Conservation (phyloP, 2,797 vertebrate genomes). For the Argya squamiceps region DNA sequence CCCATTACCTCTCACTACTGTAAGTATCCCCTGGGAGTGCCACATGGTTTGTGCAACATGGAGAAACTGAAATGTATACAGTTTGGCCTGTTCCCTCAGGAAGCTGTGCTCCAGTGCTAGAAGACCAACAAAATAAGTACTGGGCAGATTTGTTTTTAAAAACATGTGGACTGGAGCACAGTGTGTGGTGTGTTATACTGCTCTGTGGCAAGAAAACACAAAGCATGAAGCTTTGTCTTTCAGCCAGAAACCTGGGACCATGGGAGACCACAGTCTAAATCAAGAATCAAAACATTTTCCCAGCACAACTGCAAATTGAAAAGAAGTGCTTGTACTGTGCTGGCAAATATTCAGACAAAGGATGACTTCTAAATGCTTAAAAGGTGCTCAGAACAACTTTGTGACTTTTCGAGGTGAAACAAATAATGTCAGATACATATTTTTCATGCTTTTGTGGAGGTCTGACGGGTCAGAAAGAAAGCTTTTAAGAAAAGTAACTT, state of each 20-base stretch:
- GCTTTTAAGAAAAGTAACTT: not conserved
- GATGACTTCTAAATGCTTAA: conserved; percentile 39
- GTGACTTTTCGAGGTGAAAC: conserved; percentile 10
- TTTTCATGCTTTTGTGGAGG: not conserved
- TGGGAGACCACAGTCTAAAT: conserved; percentile 48
- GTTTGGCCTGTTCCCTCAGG: not conserved
- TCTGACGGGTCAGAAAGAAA: not conserved
- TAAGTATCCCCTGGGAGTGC: conserved; percentile 23
- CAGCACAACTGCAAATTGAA: conserved; percentile 57
- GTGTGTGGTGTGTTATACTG: conserved; percentile 35
- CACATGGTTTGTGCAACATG: conserved; percentile 30
- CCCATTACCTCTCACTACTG: not conserved
- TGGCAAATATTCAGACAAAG: not conserved
- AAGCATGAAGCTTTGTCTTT: conserved; percentile 67
- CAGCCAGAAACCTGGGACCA: conserved; percentile 19
- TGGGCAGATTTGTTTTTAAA: conserved; percentile 56
- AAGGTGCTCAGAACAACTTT: not conserved
- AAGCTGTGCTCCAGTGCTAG: conserved; percentile 46
- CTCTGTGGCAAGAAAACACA: conserved; percentile 41
- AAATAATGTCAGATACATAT: not conserved
- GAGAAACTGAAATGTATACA: conserved; percentile 15
- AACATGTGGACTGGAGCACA: conserved; percentile 44
- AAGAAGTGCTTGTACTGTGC: conserved; percentile 51
- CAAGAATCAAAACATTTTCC: conserved; percentile 67
- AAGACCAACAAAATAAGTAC: conserved; percentile 44